A percentile compares a stretch with the other conserved stretches of the same genome.
Conservation (phyloP, 1,140 invertebrate genomes). For the Rhopalosiphum maidis region DNA sequence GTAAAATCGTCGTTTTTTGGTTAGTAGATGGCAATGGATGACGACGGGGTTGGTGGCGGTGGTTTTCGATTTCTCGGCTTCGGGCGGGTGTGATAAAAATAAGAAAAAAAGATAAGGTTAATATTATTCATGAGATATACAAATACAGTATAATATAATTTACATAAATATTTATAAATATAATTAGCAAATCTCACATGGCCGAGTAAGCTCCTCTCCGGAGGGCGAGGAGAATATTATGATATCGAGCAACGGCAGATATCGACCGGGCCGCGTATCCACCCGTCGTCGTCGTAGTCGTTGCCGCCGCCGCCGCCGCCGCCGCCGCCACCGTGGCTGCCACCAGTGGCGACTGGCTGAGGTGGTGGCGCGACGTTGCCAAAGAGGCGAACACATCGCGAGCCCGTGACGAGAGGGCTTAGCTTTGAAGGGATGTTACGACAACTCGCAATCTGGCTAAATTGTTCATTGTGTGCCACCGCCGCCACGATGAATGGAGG, state of each 20-base stretch:
- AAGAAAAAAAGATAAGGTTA: not conserved
- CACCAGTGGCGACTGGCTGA: not conserved
- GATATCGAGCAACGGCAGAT: conserved; percentile 53
- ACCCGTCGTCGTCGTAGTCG: not conserved
- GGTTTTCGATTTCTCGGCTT: not conserved
- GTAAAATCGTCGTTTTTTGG: not conserved
- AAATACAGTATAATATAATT: not conserved
- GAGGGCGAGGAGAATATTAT: conserved; percentile 14
- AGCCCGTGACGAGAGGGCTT: conserved; percentile 6
- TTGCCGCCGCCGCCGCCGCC: not conserved
- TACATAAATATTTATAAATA: conserved; percentile 26
- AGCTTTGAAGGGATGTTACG: conserved; percentile 18
- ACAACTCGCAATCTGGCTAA: conserved; percentile 46
- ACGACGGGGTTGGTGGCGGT: not conserved
- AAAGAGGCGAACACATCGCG: conserved; percentile 2
- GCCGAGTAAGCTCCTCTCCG: not conserved
- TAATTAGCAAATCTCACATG: conserved; percentile 29
- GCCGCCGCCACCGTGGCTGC: not conserved
- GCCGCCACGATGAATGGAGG: too few relatives aligned
- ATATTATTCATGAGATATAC: not conserved
- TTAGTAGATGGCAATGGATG: not conserved
- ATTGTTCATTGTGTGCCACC: conserved; percentile 32
- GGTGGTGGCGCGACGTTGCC: conserved; percentile 45
- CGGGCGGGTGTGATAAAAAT: not conserved
- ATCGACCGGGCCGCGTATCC: conserved; percentile 37